Evolutionary conservation across 1,140 invertebrate species (phyloP).

Genomic region (Ostrea denselamellosa): DNA sequence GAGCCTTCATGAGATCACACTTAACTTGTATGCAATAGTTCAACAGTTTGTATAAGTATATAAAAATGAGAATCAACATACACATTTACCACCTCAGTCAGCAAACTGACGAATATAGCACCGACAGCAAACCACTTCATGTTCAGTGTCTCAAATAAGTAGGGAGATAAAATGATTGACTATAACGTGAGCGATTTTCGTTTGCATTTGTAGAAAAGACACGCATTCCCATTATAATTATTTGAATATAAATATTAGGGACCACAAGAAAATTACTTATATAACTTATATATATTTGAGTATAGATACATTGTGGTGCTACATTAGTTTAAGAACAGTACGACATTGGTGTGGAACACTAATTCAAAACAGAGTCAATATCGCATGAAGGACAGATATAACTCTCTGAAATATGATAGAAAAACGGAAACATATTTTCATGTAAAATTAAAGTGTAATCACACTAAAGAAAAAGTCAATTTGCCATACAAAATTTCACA

Average conservation of each 20-base stretch:
- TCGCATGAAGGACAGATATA: too few relatives aligned
- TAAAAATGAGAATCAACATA: conserved; percentile 27
- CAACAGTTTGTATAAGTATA: conserved; percentile 17
- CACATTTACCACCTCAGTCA: background rate
- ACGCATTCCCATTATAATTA: background rate
- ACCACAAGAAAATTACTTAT: background rate
- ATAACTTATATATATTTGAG: background rate
- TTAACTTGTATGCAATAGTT: background rate
- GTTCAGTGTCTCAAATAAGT: too few relatives aligned
- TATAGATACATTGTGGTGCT: background rate
- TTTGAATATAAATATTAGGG: background rate
- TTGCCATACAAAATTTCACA: background rate
- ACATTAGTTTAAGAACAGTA: too few relatives aligned
- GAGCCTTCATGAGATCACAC: conserved; percentile 10
- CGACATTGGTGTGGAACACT: too few relatives aligned
- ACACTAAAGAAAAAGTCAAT: background rate
- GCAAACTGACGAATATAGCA: background rate
- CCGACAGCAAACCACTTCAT: background rate
- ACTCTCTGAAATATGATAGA: too few relatives aligned
- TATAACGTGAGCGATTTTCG: background rate
- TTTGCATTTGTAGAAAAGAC: background rate
- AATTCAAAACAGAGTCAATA: too few relatives aligned
- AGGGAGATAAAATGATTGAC: background rate
- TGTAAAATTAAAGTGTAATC: background rate
- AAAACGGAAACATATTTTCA: background rate